Evolutionary conservation across 2,113 vertebrate genomes (phyloP).

Genomic region (Protobothrops flavoviridis): DNA sequence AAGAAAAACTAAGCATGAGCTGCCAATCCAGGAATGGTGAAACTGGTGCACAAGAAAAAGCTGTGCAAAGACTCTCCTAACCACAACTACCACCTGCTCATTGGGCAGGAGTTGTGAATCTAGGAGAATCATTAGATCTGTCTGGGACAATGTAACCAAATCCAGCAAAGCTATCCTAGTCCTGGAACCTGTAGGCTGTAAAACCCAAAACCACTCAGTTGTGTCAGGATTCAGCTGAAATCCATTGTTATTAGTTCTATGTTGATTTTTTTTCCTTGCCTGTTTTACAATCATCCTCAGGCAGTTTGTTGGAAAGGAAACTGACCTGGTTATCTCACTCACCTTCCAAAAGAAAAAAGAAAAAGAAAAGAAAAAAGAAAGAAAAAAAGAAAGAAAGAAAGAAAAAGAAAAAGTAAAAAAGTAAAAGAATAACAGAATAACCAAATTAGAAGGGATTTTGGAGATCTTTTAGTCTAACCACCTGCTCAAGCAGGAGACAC

Average conservation of each 20-base stretch:
- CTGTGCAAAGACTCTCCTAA: not conserved
- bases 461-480: not conserved
- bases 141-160: not conserved
- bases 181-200: not conserved
- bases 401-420: not conserved
- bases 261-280: not conserved
- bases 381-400: no score
- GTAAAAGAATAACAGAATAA: not conserved
- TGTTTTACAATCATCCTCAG: not conserved
- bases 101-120: not conserved
- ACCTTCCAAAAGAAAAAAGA: not conserved
- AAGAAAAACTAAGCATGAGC: not conserved
- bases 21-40: not conserved
- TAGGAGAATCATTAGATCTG: not conserved
- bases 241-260: not conserved
- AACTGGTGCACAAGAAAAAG: not conserved
- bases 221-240: not conserved
- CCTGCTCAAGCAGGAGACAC: not conserved
- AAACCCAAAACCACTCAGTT: not conserved
- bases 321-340: not conserved
- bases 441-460: not conserved
- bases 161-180: not conserved
- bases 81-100: not conserved
- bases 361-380: no score
- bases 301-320: not conserved